Base-by-base conservation (phyloP, 1,140 invertebrate species). In the Idris sp. region DNA sequence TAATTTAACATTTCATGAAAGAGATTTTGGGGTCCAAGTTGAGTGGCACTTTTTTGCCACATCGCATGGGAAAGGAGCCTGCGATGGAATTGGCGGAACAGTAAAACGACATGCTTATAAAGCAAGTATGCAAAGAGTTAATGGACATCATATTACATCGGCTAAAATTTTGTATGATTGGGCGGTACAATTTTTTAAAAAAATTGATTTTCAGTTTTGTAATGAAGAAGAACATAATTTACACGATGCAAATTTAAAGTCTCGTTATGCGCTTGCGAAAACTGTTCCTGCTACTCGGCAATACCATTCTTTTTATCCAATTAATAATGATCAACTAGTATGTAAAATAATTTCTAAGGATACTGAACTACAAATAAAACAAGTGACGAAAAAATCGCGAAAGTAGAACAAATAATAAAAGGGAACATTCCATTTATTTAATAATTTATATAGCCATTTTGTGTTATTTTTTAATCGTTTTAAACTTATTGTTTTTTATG, bases 11-110 rank as follows among this genome's bases (percentile, higher is more conserved):
- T 6, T 4, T 22, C 19, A 22, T 6, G 6, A 13, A 22, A 9
- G 5, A 48, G 78, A 79, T 56, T 56, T 67, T 43, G 25, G 35
- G 33, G 48, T 76, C 14, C 26, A 73, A 43, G 73, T 68, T 7
- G 58, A 80, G 43, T 84, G 78, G 80, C 26, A 78, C 53, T 83
- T 30, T 9, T 30, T 9, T 30, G 28, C 28, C 4, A 30, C 28
- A 6, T 30, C 28, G 3, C 28, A 30, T 83, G 82, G 84, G 6
- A 82, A 81, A 65, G 58, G 58, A n/a, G 38, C 59, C 2, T 75
- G 73, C 41, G 74, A 80, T 16, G 35, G 35, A 2, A 4, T 22
- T 4, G 6, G 19, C 6, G 19, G 19, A 6, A 22, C 19, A 2
- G n/a, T 30, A 30, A 30, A 30, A 9, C 4, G 28, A 30, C 28